Conservation (phyloP, 2,797 vertebrate species). For the Schizothorax lantsangensis region DNA sequence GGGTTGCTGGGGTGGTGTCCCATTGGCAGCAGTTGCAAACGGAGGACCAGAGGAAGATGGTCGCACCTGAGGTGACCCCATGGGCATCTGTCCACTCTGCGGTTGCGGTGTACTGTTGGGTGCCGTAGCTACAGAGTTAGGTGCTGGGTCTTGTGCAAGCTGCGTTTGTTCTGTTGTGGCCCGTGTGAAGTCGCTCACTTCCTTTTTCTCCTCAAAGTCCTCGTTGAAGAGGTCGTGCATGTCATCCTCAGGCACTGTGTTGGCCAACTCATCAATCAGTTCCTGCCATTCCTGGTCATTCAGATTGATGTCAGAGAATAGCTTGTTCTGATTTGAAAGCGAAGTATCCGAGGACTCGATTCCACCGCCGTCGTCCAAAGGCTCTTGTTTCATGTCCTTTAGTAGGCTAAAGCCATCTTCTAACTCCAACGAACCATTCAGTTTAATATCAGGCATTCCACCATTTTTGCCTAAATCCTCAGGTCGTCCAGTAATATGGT, state of each 20-base stretch:
- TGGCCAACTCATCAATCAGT: conserved; percentile 95
- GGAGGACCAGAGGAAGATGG: conserved; percentile 94
- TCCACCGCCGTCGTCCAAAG: conserved; percentile 87
- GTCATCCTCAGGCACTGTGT: conserved; percentile 97
- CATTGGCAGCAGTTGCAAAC: conserved; percentile 89
- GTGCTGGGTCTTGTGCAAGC: conserved; percentile 83
- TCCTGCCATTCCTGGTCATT: conserved; percentile 99
- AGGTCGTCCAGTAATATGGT: conserved; percentile 75
- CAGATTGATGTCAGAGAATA: conserved; percentile 98
- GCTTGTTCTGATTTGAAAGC: conserved; percentile 96
- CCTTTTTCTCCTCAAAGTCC: conserved; percentile 98
- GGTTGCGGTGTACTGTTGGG: conserved; percentile 81
- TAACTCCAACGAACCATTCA: conserved; percentile 90
- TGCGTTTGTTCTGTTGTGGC: conserved; percentile 84
- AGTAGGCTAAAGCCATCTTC: conserved; percentile 91
- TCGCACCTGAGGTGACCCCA: conserved; percentile 92
- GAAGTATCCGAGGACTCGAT: conserved; percentile 96
- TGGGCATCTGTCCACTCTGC: conserved; percentile 88
- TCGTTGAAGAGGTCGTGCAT: conserved; percentile 99
- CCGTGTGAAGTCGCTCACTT: conserved; percentile 85
- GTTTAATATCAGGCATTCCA: conserved; percentile 88
- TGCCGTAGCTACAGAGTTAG: conserved; percentile 68
- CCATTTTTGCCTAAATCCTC: conserved; percentile 92
- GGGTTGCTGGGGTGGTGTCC: conserved; percentile 85
- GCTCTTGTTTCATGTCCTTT: conserved; percentile 96